Evolutionary conservation across 2,888 invertebrate species (phyloP).

Genomic region (Elaeidobius kamerunicus): DNA sequence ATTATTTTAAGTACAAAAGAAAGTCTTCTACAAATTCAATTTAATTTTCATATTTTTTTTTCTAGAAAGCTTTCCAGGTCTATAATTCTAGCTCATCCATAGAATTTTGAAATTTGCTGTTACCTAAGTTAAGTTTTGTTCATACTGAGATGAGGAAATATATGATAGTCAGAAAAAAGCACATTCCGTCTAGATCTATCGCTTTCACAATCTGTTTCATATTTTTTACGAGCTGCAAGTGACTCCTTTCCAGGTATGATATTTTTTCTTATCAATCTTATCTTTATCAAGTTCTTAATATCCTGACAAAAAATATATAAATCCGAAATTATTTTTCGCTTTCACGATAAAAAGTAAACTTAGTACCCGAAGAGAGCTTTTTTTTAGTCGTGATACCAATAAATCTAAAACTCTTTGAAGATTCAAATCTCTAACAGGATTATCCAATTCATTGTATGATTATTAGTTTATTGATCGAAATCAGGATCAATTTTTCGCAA

Average conservation of each 20-base stretch:
- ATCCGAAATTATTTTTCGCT: not conserved
- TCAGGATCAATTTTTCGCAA: no score
- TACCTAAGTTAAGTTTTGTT: not conserved
- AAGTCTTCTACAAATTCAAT: not conserved
- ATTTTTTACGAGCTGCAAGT: not conserved
- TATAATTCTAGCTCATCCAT: not conserved
- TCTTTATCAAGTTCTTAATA: not conserved
- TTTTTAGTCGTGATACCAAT: not conserved
- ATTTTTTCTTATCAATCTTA: not conserved
- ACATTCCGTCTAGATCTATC: not conserved
- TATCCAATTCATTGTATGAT: not conserved
- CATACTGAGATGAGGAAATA: not conserved
- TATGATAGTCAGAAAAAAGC: not conserved
- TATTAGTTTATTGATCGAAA: not conserved
- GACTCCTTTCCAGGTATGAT: not conserved
- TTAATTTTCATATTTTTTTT: not conserved
- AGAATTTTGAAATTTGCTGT: not conserved
- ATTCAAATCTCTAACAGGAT: no score
- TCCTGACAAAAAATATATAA: not conserved
- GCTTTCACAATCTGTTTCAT: slow-evolving; percentile 2
- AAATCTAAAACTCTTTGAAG: not conserved
- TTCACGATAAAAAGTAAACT: not conserved
- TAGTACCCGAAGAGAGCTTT: not conserved
- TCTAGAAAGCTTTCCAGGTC: not conserved
- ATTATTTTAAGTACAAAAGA: not conserved